These are phyloP conservation scores for Trachythela sp. DNA, from an alignment of 64 coral and sea anemone genomes.

Conservation along the genomic window DNA sequence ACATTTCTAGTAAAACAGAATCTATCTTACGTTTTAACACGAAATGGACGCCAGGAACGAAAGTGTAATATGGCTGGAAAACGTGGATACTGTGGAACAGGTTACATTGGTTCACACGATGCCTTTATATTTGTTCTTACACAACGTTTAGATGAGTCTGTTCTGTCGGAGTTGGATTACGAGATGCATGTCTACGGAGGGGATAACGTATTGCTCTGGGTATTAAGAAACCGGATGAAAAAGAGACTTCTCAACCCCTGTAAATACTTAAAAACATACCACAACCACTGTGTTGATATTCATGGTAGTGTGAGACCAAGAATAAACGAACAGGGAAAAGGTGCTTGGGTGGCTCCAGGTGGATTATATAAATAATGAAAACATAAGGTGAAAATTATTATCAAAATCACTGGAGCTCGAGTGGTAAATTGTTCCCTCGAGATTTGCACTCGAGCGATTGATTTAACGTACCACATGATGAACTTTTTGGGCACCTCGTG, in stretches of 20 bases:
- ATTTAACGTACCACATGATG: too few relatives aligned
- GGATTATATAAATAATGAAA: not conserved
- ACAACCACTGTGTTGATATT: not conserved
- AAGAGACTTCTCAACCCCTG: not conserved
- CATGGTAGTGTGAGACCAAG: not conserved
- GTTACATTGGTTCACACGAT: not conserved
- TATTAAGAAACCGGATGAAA: not conserved
- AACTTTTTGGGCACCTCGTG: too few relatives aligned
- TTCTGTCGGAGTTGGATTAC: not conserved
- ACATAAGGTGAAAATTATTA: too few relatives aligned
- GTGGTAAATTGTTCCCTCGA: too few relatives aligned
- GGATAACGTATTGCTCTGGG: not conserved
- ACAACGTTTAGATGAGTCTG: not conserved
- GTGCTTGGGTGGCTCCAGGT: not conserved
- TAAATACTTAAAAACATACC: not conserved
- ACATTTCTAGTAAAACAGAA: not conserved
- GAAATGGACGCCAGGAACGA: not conserved
- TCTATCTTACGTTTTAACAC: not conserved
- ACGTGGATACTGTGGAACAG: not conserved
- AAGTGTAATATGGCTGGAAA: not conserved
- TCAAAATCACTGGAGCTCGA: too few relatives aligned
- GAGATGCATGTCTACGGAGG: not conserved
- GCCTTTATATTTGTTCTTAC: not conserved
- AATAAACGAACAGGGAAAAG: not conserved
- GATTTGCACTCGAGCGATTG: too few relatives aligned